Evolutionary conservation across 2,888 invertebrate genomes (phyloP).

Genomic region (Parapristionchus giblindavisi): DNA sequence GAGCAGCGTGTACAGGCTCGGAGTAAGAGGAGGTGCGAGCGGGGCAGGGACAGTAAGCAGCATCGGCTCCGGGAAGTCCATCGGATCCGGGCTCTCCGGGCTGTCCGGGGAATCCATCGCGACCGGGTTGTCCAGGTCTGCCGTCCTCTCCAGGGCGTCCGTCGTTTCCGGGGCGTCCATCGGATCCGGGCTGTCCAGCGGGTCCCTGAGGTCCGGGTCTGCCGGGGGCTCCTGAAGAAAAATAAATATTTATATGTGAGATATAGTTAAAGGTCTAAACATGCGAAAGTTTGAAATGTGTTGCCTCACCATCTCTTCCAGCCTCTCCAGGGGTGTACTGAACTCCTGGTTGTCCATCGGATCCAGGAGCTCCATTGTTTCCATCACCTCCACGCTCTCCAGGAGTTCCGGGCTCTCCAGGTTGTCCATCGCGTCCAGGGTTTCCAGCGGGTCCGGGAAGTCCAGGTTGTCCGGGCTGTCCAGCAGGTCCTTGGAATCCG

Average conservation of each 20-base stretch:
- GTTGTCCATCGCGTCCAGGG: slow-evolving; percentile 32
- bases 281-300: no score
- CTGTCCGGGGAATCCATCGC: background rate
- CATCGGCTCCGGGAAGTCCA: slow-evolving; percentile 18
- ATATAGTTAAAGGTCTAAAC: no score
- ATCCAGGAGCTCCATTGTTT: slow-evolving; percentile 22
- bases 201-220: background rate
- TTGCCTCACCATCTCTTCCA: slow-evolving; percentile 37
- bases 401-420: slow-evolving; percentile 17
- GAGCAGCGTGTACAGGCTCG: background rate
- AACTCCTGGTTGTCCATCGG: slow-evolving; percentile 32
- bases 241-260: no score
- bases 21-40: slow-evolving; percentile 14
- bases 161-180: background rate
- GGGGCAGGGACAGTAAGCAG: slow-evolving; percentile 18
- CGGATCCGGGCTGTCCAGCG: slow-evolving; percentile 11
- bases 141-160: background rate
- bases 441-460: slow-evolving; percentile 28
- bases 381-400: slow-evolving; percentile 28
- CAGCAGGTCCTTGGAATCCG: slow-evolving; percentile 35
- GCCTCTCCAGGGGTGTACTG: slow-evolving; percentile 38
- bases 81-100: slow-evolving; percentile 16
- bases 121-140: background rate
- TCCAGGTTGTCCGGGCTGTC: slow-evolving; percentile 27
- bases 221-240: background rate